Conservation (phyloP, 2,888 invertebrate species). For the Lamellibrachia columna region DNA sequence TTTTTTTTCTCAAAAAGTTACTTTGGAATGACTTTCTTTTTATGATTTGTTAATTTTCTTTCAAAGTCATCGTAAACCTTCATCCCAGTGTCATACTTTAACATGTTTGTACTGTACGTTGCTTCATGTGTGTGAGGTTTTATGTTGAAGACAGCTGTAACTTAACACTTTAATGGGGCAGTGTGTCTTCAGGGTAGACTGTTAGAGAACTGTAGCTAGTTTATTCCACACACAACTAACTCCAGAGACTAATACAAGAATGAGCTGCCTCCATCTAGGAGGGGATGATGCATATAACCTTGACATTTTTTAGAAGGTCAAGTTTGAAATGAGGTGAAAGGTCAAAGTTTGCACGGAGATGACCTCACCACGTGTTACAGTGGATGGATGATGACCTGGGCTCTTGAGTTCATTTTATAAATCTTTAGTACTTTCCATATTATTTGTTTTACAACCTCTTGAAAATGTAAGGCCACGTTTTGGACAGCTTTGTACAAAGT, state of each 20-base stretch:
- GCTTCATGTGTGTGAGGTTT: background rate
- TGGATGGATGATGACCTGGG: background rate
- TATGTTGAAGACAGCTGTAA: background rate
- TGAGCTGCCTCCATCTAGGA: background rate
- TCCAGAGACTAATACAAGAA: background rate
- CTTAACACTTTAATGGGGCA: background rate
- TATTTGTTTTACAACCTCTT: background rate
- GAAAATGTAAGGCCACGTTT: background rate
- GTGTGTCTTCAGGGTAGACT: background rate
- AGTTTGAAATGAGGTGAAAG: background rate
- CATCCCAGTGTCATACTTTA: background rate
- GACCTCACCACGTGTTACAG: background rate
- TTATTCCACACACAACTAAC: constrained; percentile 11
- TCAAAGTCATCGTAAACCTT: background rate
- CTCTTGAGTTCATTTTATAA: too few species aligned
- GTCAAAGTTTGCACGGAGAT: background rate
- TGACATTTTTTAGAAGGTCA: background rate
- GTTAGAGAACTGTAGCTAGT: background rate
- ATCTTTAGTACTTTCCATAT: background rate
- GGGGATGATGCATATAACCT: background rate
- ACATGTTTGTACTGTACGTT: background rate
- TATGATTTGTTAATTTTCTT: background rate
- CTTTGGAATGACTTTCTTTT: background rate
- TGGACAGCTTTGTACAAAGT: background rate
- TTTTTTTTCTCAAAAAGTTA: background rate